Percentiles rank a stretch among this genome's conserved stretches.
Conservation (phyloP, 2,888 invertebrate genomes). For the Drosophila nigritarsus region DNA sequence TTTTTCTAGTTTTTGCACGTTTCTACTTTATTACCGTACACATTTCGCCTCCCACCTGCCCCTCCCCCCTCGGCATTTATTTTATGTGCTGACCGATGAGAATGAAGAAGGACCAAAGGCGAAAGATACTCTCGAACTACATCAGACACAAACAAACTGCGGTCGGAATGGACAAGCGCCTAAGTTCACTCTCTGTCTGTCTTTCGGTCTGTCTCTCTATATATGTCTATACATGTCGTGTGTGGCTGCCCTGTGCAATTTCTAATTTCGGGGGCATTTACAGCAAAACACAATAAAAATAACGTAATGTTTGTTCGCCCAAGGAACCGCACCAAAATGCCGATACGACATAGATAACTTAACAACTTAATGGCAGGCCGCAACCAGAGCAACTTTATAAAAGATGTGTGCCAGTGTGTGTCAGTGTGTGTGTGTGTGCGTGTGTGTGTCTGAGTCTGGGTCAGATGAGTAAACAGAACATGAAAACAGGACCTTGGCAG, state of each 20-base stretch:
- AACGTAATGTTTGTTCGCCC: constrained; percentile 72
- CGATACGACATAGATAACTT: constrained; percentile 76
- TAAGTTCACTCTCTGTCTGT: constrained; percentile 10
- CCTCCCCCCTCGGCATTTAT: constrained; percentile 12
- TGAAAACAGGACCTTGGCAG: constrained; percentile 32
- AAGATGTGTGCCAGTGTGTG: constrained; percentile 13
- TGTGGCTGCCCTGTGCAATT: constrained; percentile 52
- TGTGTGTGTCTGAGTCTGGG: constrained; percentile 18
- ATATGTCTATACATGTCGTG: constrained; percentile 2
- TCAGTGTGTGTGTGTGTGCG: not conserved
- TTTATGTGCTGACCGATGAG: constrained; percentile 61
- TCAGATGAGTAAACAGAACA: constrained; percentile 50
- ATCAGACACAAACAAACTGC: constrained; percentile 50
- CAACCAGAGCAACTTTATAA: constrained; percentile 57
- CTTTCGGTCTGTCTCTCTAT: constrained; percentile 4
- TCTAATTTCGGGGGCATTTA: constrained; percentile 74
- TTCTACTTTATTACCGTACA: constrained; percentile 77
- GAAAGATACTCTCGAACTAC: constrained; percentile 33
- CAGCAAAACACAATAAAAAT: constrained; percentile 63
- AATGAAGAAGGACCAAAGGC: constrained; percentile 1
- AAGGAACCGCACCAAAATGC: constrained; percentile 63
- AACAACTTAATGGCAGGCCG: constrained; percentile 79
- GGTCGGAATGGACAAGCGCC: constrained; percentile 50
- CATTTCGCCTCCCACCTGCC: constrained; percentile 29
- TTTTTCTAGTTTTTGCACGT: constrained; percentile 81